Base-by-base conservation (phyloP, 2,797 vertebrate genomes). In the Fundulus diaphanus region DNA sequence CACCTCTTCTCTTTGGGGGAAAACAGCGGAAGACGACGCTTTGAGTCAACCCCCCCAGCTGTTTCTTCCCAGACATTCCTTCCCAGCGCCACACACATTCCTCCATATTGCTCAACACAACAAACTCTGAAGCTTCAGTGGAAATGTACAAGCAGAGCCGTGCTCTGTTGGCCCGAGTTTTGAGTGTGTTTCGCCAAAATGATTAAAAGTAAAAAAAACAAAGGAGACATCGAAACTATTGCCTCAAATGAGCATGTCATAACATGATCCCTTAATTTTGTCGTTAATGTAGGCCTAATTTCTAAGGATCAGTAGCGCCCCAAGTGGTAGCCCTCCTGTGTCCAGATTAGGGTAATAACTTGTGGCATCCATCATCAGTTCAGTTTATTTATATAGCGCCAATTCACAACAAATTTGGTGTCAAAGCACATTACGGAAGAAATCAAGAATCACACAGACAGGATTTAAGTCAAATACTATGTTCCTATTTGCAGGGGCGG, bases 61-160 rank as follows among this genome's bases (percentile, higher is more conserved):
- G 33, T 67, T 59, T 56, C 61, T 70, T 2, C 71, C 40, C 67
- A 49, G 5, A 56, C 66, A 15, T 59, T 56, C 73, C 67, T 54
- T 68, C 56, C 44, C 74, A 20, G 40, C 81, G 35, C n/a, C 66
- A 42, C 75, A 82, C 11, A 54, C 72, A 81, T 85, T 86, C 88
- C 85, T 84, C 16, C 0, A 31, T 27, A 7, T 91, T 89, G 86
- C 81, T 74, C 85, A 89, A 73, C 40, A 7, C 61, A n/a, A 37
- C 5, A 42, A 22, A 37, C n/a, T 16, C 35, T 6, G 44, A 66
- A 15, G 12, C 16, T 42, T 6, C 37, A 44, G 27, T 42, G 35
- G 42, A 65, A 65, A 65, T 35, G 40, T 35, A 22, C 20, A 6
- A 18, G 15, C 42, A 15, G 9, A 48, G n/a, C 3, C 66, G 42